Conservation (phyloP, 2,888 invertebrate species). For the Mesoligia furuncula region DNA sequence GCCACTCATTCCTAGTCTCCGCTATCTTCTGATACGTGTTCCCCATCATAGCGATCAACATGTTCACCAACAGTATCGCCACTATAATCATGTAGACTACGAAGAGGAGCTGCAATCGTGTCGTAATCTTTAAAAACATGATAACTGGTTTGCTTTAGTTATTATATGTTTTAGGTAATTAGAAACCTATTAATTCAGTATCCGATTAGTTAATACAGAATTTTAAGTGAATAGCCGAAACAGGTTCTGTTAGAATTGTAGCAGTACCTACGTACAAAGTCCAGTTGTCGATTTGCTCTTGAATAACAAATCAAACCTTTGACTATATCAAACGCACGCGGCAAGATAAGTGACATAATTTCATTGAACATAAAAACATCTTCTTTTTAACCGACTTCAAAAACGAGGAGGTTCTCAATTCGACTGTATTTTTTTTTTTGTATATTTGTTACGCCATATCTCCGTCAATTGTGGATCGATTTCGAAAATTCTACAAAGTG, state of each 20-base stretch:
- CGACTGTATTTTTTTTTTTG: too few relatives aligned
- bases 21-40: constrained; percentile 99
- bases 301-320: neutral
- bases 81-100: constrained; percentile 99
- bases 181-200: constrained; percentile 28
- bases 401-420: neutral
- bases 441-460: too few relatives aligned
- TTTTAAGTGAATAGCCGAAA: constrained; percentile 26
- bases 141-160: constrained; percentile 43
- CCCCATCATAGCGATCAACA: constrained; percentile 99
- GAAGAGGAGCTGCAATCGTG: constrained; percentile 94
- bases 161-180: constrained; percentile 26
- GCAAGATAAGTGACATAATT: neutral
- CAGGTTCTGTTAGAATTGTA: too few relatives aligned
- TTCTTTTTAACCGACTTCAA: neutral
- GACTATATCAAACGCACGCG: neutral
- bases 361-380: neutral
- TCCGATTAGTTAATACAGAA: constrained; percentile 39
- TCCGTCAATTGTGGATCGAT: neutral
- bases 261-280: neutral
- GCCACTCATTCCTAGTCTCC: constrained; percentile 99
- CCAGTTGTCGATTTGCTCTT: neutral
- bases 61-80: constrained; percentile 98
- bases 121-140: constrained; percentile 28
- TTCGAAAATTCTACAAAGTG: neutral